Evolutionary conservation across 2,797 vertebrate genomes (phyloP), one percentile per base, ranked within the genome.

Genomic region (Pseudopleuronectes americanus): DNA sequence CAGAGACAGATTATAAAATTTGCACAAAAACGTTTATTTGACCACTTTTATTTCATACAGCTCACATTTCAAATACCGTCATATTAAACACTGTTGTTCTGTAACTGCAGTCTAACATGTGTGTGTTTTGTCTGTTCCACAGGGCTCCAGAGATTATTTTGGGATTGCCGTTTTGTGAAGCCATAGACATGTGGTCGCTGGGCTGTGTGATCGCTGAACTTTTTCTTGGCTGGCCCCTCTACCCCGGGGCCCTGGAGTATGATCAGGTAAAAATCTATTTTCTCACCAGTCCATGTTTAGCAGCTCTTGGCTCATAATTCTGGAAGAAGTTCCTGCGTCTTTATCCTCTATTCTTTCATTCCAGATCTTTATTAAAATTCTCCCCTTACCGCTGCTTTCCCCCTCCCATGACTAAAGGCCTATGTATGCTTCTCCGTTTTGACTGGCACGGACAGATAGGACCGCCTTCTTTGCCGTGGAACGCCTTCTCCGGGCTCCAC

Each of bases 161-260:
- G 96, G 98, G 98, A 89, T 96, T 99, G 95, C 96, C 97, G 60
- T 99, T 99, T 96, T 97, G 97, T 96, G 98, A 99, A 98, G 98
- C 98, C 96, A 99, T 99, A 96, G 98, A 99, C 93, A 98, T 99
- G 98, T 99, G 98, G 98, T 99, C 98, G 3, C 88, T 99, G 81
- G 98, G 98, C 87, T 99, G 98, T 90, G 98, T 99, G 93, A 98
- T 99, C 85, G 97, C 98, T 56, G 98, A 99, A 90, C 95, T 99
- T 74, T 99, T 99, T 92, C 96, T 99, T 86, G 98, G 98, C 89
- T 99, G 98, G 98, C 98, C 98, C 51, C 95, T 99, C 60, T 99
- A 99, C 92, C 98, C 98, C 14, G 98, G 98, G 93, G 97, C 98
- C 77, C 93, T 99, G 93, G 98, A 99, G 93, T 99, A 97, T 71